Evolutionary conservation across 1,140 invertebrate genomes (phyloP).

Genomic region (Zophobas morio): DNA sequence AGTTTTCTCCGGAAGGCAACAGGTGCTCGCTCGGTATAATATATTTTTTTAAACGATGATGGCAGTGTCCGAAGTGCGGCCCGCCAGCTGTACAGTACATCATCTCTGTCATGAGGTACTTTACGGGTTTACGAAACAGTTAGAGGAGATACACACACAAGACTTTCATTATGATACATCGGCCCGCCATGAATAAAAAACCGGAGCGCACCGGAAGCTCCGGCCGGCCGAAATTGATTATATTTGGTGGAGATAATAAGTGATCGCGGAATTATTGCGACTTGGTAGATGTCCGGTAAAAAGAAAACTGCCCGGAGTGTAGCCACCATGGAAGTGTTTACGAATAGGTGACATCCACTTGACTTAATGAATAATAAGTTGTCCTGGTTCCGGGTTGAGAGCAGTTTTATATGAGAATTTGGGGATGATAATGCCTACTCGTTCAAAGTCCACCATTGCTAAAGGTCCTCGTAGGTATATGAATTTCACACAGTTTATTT

Average conservation of each 20-base stretch:
- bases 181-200: conserved; percentile 38
- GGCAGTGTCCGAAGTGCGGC: conserved; percentile 39
- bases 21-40: conserved; percentile 29
- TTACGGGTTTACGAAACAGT: conserved; percentile 42
- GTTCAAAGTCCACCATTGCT: too few relatives aligned
- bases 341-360: too few relatives aligned
- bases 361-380: too few relatives aligned
- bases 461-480: too few relatives aligned
- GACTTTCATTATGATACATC: conserved; percentile 39
- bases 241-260: conserved; percentile 20
- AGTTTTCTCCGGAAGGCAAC: conserved; percentile 42
- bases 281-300: too few relatives aligned
- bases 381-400: too few relatives aligned
- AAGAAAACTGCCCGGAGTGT: too few relatives aligned
- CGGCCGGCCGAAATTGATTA: conserved; percentile 33
- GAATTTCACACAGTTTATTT: too few relatives aligned
- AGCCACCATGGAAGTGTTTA: too few relatives aligned
- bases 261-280: neutral
- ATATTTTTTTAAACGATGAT: conserved; percentile 42
- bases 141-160: conserved; percentile 37
- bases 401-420: too few relatives aligned
- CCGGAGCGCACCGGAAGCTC: conserved; percentile 36
- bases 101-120: conserved; percentile 41
- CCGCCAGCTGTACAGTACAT: conserved; percentile 37
- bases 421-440: too few relatives aligned